phyloP scores from a whole-genome alignment of 2,888 invertebrate species.

The Hypercompe scribonia region DNA sequence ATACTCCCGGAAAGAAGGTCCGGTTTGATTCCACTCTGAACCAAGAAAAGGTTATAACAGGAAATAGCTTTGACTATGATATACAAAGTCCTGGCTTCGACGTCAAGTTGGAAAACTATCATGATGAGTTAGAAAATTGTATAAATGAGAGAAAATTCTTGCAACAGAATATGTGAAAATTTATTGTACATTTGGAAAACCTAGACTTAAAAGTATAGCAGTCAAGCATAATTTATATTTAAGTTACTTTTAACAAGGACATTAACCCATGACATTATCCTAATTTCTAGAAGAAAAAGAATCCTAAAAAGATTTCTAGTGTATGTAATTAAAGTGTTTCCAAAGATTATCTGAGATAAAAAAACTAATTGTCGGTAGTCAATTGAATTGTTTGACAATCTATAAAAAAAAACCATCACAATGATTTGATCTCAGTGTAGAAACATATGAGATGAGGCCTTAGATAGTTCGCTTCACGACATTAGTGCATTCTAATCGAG shows the following conservation, averaged over 20 bases:
- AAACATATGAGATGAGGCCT: neutral
- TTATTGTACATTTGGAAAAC: neutral
- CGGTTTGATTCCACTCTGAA: slow-evolving; percentile 83
- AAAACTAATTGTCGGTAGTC: neutral
- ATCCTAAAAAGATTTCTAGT: no score
- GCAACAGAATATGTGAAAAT: slow-evolving; percentile 77
- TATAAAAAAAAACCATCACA: neutral
- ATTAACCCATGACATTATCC: neutral
- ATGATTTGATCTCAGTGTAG: neutral
- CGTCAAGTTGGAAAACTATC: slow-evolving; percentile 80
- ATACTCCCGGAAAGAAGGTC: slow-evolving; percentile 80
- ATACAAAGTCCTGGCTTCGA: slow-evolving; percentile 81
- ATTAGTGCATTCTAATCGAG: neutral
- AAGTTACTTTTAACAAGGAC: neutral
- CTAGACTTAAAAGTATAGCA: neutral
- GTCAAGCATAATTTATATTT: neutral
- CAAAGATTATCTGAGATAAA: neutral
- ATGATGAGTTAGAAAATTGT: slow-evolving; percentile 83
- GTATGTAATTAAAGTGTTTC: no score
- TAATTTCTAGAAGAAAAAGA: no score
- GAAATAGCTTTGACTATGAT: slow-evolving; percentile 80
- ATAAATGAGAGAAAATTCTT: slow-evolving; percentile 83
- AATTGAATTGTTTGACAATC: neutral
- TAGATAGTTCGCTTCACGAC: neutral
- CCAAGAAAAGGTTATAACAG: slow-evolving; percentile 81